Percentiles rank a stretch among this genome's conserved stretches.
phyloP scores from a whole-genome alignment of 2,113 vertebrate genomes.

The Chelonoidis abingdonii region DNA sequence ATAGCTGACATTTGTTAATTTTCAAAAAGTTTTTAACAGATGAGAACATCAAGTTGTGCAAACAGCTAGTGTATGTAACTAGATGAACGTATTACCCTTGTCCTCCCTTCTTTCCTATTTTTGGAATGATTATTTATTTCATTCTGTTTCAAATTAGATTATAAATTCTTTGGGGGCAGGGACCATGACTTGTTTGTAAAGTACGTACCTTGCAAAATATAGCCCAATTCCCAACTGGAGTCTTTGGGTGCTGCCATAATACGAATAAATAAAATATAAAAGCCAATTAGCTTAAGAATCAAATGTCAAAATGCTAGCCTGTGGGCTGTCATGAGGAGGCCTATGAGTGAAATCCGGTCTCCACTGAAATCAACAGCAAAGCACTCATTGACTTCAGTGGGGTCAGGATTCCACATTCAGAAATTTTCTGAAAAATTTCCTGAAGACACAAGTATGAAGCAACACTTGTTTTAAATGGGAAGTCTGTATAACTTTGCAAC shows the following conservation, averaged over 20 bases:
- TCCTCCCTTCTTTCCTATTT: neutral
- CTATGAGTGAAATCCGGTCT: neutral
- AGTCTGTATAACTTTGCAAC: neutral
- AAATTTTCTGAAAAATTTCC: neutral
- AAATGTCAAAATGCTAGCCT: neutral
- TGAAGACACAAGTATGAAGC: neutral
- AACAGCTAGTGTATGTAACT: neutral
- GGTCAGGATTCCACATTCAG: neutral
- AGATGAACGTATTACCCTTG: neutral
- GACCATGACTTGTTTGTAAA: neutral
- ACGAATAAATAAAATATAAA: neutral
- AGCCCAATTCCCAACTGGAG: neutral
- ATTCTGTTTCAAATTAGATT: neutral
- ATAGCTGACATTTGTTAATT: neutral
- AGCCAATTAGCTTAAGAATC: neutral
- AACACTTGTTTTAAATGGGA: neutral
- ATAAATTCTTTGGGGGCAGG: neutral
- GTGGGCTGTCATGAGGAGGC: neutral
- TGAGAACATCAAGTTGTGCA: neutral
- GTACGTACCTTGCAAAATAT: neutral
- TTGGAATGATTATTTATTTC: neutral
- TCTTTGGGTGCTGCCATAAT: neutral
- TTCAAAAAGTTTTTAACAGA: neutral
- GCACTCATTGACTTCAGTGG: neutral
- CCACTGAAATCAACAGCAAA: neutral